Conservation (phyloP, 2,113 vertebrate genomes). For the Peromyscus californicus region DNA sequence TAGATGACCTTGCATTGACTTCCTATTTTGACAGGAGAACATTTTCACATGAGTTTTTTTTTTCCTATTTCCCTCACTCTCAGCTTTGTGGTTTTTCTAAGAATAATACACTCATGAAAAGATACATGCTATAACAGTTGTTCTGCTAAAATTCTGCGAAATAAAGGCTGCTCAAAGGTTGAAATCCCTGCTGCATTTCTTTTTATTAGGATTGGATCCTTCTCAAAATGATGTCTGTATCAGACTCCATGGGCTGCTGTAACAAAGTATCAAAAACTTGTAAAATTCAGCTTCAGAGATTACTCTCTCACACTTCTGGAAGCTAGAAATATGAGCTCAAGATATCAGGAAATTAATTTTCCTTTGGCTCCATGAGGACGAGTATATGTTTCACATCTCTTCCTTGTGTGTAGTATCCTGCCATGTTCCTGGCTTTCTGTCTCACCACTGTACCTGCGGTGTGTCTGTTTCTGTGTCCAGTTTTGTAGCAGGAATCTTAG, state of each 20-base stretch:
- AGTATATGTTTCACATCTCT: not conserved
- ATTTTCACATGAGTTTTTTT: constrained; percentile 59
- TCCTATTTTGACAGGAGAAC: constrained; percentile 53
- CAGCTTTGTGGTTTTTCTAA: constrained; percentile 71
- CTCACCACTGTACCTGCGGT: not conserved
- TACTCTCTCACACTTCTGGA: not conserved
- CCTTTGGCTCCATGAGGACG: not conserved
- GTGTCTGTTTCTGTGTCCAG: not conserved
- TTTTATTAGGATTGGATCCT: not conserved
- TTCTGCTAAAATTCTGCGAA: constrained; percentile 14
- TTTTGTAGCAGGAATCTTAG: too few relatives aligned
- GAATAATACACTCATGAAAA: not conserved
- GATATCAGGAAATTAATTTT: not conserved
- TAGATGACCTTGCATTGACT: constrained; percentile 63
- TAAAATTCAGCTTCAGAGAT: not conserved
- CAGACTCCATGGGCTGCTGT: not conserved
- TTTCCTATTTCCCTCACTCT: constrained; percentile 27
- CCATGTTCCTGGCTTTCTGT: not conserved
- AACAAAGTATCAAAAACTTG: not conserved
- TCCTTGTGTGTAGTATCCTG: not conserved
- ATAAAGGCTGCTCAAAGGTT: constrained; percentile 33
- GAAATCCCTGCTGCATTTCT: not conserved
- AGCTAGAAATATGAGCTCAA: constrained; percentile 9
- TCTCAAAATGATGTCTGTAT: constrained; percentile 26
- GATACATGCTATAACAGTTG: not conserved